Evolutionary conservation across 2,797 vertebrate species (phyloP).

Genomic region (Alauda arvensis): DNA sequence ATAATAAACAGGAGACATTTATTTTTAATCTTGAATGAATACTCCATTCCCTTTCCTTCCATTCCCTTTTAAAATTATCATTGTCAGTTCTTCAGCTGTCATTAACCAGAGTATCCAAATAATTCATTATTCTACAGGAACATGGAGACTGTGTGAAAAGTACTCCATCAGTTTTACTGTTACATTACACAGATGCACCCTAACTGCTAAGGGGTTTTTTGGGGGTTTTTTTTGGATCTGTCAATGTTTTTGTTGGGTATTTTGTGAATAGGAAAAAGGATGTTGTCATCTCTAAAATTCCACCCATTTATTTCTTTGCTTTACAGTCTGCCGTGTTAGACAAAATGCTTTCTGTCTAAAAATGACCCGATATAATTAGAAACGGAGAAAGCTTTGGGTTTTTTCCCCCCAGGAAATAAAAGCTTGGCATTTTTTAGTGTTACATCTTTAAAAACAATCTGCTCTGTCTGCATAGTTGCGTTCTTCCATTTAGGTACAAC

Average conservation of each 20-base stretch:
- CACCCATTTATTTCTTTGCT: background rate
- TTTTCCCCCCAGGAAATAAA: background rate
- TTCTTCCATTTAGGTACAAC: background rate
- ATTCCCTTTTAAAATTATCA: background rate
- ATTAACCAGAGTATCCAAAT: background rate
- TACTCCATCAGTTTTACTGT: background rate
- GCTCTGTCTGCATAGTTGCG: background rate
- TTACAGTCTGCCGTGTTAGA: background rate
- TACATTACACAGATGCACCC: background rate
- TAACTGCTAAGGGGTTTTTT: background rate
- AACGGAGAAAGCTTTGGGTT: background rate
- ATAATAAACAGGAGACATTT: background rate
- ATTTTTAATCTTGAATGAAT: background rate
- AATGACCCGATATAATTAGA: background rate
- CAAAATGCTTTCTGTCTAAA: background rate
- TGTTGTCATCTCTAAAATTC: background rate
- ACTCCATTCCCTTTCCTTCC: background rate
- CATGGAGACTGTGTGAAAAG: background rate
- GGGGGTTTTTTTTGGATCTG: background rate
- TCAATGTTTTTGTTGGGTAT: background rate
- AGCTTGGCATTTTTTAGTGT: background rate
- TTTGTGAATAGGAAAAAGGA: background rate
- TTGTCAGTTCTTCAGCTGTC: background rate
- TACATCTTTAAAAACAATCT: background rate
- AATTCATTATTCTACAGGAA: background rate